Evolutionary conservation across 1,140 invertebrate genomes (phyloP).

Genomic region (Drosophila miranda): DNA sequence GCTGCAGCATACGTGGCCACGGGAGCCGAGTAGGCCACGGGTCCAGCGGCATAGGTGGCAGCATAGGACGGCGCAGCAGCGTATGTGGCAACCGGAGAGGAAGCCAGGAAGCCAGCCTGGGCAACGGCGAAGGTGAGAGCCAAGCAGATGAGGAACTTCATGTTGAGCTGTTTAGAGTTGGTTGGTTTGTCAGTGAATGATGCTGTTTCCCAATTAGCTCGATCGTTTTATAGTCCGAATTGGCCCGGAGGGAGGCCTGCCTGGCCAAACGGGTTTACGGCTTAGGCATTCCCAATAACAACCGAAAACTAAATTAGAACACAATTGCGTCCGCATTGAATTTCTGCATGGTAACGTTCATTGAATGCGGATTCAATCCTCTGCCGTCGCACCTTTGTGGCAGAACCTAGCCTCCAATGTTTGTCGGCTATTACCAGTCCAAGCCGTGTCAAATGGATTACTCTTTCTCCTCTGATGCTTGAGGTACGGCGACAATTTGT

Average conservation of each 20-base stretch:
- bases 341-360: constrained; percentile 45
- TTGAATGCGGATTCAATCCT: constrained; percentile 49
- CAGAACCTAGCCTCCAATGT: constrained; percentile 15
- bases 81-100: constrained; percentile 39
- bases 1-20: constrained; percentile 18
- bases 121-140: constrained; percentile 57
- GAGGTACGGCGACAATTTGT: no score
- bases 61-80: constrained; percentile 46
- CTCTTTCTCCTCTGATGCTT: constrained; percentile 24
- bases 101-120: constrained; percentile 54
- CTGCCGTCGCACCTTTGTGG: no score
- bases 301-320: constrained; percentile 47
- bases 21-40: constrained; percentile 2
- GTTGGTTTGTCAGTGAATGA: constrained; percentile 52
- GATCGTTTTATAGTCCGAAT: constrained; percentile 47
- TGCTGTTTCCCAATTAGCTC: constrained; percentile 44
- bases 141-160: constrained; percentile 65
- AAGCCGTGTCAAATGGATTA: constrained; percentile 61
- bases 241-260: constrained; percentile 1
- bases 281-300: constrained; percentile 28
- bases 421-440: constrained; percentile 8
- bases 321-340: constrained; percentile 31
- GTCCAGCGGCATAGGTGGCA: constrained; percentile 50
- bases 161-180: constrained; percentile 36
- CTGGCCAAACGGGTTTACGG: constrained; percentile 48